These are phyloP conservation scores for Mythimna impura DNA, from an alignment of 2,888 invertebrate species.

Conservation along the genomic window DNA sequence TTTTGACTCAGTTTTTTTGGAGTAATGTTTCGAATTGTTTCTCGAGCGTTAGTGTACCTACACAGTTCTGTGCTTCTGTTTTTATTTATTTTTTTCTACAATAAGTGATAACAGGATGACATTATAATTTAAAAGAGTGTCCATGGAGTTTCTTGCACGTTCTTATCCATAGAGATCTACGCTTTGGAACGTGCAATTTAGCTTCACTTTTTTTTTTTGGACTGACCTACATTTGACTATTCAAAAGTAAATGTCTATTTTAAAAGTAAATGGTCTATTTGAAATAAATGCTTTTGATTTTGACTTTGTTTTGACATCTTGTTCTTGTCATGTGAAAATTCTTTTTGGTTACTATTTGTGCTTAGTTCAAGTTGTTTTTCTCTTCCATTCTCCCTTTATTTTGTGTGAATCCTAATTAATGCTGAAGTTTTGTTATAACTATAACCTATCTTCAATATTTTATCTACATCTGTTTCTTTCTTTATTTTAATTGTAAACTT, in stretches of 20 bases:
- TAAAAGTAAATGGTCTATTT: no score
- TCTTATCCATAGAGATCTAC: no score
- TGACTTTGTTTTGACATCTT: not conserved
- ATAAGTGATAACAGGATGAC: not conserved
- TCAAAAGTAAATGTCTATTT: no score
- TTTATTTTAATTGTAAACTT: conserved; percentile 9
- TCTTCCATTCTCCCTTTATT: not conserved
- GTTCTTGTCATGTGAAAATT: not conserved
- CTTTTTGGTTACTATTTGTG: not conserved
- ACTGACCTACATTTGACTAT: no score
- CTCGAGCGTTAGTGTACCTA: no score
- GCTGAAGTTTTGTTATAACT: not conserved
- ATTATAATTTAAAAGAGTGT: no score
- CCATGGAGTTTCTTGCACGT: no score
- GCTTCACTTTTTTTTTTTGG: no score
- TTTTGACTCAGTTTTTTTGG: conserved; percentile 17
- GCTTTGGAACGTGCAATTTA: no score
- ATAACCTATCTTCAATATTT: not conserved
- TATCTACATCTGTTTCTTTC: not conserved
- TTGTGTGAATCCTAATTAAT: not conserved
- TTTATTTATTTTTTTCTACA: not conserved
- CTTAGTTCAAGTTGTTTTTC: not conserved
- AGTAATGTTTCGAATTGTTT: not conserved
- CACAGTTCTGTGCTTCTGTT: not conserved
- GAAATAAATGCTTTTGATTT: no score